phyloP scores from a whole-genome alignment of 2,113 vertebrate species.

The Pseudopodoces humilis region DNA sequence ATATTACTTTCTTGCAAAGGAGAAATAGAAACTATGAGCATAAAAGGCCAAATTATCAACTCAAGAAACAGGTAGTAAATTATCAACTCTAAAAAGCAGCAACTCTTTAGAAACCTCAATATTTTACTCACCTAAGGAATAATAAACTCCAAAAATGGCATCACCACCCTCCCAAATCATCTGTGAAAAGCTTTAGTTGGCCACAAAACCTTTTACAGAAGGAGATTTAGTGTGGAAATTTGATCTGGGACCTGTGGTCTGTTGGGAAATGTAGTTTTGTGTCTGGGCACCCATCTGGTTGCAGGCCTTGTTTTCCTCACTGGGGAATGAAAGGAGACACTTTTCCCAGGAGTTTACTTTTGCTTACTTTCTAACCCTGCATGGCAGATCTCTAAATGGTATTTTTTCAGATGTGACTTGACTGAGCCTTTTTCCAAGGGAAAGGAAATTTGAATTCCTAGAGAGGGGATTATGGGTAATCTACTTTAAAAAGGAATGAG shows the following conservation, averaged over 20 bases:
- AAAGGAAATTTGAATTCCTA: neutral
- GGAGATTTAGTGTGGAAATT: neutral
- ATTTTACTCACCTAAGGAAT: neutral
- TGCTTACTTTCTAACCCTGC: neutral
- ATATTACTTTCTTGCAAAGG: neutral
- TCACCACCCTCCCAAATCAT: neutral
- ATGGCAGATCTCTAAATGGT: neutral
- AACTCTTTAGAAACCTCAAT: neutral
- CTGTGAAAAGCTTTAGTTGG: neutral
- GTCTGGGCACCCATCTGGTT: neutral
- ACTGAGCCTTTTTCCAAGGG: neutral
- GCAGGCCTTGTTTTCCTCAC: neutral
- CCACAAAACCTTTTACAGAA: neutral
- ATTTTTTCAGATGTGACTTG: neutral
- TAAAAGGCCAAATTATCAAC: neutral
- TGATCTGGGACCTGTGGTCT: neutral
- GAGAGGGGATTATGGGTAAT: neutral
- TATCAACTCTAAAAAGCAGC: neutral
- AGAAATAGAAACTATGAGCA: neutral
- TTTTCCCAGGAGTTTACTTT: neutral
- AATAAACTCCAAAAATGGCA: neutral
- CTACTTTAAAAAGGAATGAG: neutral
- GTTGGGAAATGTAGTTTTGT: constrained; percentile 15
- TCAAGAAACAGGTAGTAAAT: neutral
- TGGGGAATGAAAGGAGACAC: neutral